Evolutionary conservation across 2,113 vertebrate species (phyloP), one percentile per base, ranked within the genome.

Genomic region (Sebastes schlegelii): DNA sequence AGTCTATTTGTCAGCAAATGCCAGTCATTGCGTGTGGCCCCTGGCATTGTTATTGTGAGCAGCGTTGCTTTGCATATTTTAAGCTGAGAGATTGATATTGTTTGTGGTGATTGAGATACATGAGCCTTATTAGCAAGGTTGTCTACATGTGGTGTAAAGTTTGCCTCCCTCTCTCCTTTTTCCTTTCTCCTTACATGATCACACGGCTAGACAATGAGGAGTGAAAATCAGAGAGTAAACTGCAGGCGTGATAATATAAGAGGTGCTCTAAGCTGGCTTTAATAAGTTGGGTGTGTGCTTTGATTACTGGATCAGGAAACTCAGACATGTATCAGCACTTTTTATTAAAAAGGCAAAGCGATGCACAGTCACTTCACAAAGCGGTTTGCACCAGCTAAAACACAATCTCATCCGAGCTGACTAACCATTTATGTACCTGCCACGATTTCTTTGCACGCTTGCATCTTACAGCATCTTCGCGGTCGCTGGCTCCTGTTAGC

Each of bases 231-330:
- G 10, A 68, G 51, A 57, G 67, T 82, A 88, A 89, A 87, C 21
- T 68, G 51, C 79, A 1, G 43, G 63, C 67, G 19, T 54, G 78
- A 80, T 83, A 46, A 77, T 77, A 83, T 71, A 74, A 85, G 43
- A 76, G 60, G 63, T 75, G 51, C 79, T 87, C 60, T 75, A 76
- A 79, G 61, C 76, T 77, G 65, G 61, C 67, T 86, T 85, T 87
- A 89, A 92, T 90, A 92, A 84, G 55, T 64, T 74, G 74, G 77
- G 82, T 73, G 79, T 89, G 62, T 72, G 76, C 79, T 87, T 82
- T 93, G 90, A 91, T 91, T 82, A 80, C 92, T 91, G 88, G 78
- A 89, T 87, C 77, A 71, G 79, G 67, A 79, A 79, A 78, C 58
- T 72, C 76, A 77, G 80, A 91, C 82, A 85, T 67, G 76, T 88